Base-by-base conservation (phyloP, 2,888 invertebrate species). In the Agrilus cyanescens region DNA sequence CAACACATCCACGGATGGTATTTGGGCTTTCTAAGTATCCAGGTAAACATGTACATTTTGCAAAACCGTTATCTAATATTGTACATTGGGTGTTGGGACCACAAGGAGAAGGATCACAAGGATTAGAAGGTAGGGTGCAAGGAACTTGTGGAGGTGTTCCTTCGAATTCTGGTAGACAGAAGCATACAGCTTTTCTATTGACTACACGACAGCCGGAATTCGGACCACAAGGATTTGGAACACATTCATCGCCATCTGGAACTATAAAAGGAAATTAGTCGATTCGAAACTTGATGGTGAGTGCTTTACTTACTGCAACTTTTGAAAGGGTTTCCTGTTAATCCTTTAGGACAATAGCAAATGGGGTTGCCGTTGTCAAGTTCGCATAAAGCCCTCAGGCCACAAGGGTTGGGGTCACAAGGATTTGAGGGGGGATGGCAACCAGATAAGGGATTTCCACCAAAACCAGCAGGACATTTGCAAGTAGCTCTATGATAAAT, bases 251-350 rank as follows among this genome's bases (percentile, higher is more conserved):
- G 37, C 90, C 89, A 68, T 89, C 88, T 29, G 88, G 89, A 68
- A 90, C 89, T 89, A 62, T 52, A 74, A 73, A 46, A 8, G 10
- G 41, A 51, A 53, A 44, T 18, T 50, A 42, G 40, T 32, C 10
- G 35, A 30, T 31, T 15, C 10, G 38, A 12, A 40, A 32, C 43
- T 40, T 32, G 32, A 41, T 12, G 16, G 34, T 20, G n/a, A 14
- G 14, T 8, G 31, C 32, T 40, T 38, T 66, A 84, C 87, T 76
- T 78, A 89, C 89, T 86, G 76, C 89, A 90, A 67, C 80, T 84
- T 60, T 82, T 78, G 62, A 89, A 89, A 34, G 91, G 91, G 74
- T 91, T 89, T 64, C 91, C 91, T 4, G 89, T 90, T 49, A 87
- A 70, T 47, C 88, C 89, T 64, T 85, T 87, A 0, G 89, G 89